Base-by-base conservation (phyloP, 2,113 vertebrate species). In the Anguilla rostrata region DNA sequence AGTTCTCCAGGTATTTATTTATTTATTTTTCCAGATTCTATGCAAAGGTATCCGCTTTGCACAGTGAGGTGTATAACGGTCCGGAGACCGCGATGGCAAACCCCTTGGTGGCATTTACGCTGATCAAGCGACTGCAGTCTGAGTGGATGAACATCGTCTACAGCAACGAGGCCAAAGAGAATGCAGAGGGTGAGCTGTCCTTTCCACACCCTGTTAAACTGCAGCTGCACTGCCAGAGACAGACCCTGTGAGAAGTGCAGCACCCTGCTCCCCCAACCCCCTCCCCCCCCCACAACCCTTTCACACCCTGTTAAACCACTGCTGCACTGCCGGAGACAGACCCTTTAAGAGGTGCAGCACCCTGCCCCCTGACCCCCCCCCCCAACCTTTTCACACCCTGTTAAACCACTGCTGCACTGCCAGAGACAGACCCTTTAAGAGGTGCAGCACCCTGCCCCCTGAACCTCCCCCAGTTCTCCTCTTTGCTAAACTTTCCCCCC, bases 91-190 rank as follows among this genome's bases (percentile, higher is more conserved):
- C 95, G 0, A 93, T 96, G 90, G 94, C 95, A 11, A 99, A 99
- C 92, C 98, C 98, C 0, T 88, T 99, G 88, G 82, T 96, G 86
- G 97, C 98, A 0, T 99, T 97, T 92, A 94, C 96, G 63, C 96
- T 99, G 89, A 96, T 99, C 94, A 99, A 99, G 90, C 95, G 98
- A 3, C 93, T 99, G 15, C 95, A 97, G 85, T 97, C 95, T 0
- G 98, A 98, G 90, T 99, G 98, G 98, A 92, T 92, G 90, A 97
- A 97, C 0, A 79, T 98, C 34, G 91, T 98, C 6, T 94, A 97
- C 89, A 98, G 95, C 63, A 87, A 94, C 0, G 96, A 97, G 90
- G 97, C 96, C 83, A 81, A 88, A 0, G 95, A 96, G 60, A 98
- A 98, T 89, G 85, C 85, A 66, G 94, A 93, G 94, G 97, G 98